Evolutionary conservation across 2,888 invertebrate genomes (phyloP), one percentile per base, ranked within the genome.

Genomic region (Oligia latruncula): DNA sequence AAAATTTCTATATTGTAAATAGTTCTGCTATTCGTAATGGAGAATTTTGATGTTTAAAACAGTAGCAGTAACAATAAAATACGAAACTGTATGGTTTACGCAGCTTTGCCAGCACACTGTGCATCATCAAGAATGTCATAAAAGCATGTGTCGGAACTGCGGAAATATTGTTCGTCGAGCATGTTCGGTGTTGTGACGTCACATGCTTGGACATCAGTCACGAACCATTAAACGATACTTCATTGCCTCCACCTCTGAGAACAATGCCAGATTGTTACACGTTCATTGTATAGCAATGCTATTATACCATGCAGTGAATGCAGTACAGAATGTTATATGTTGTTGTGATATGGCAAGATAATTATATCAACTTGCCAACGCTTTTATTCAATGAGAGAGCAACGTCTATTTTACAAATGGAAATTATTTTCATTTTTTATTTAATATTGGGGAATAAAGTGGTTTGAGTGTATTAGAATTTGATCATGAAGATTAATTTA

Each of bases 121-220:
- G 79, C 71, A 72, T 55, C 60, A 79, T 70, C 46, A 73, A 78
- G 62, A 71, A 71, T 67, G 72, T 64, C 67, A 72, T 81, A 43
- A 74, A 40, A 78, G 88, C 89, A 85, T 89, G 87, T 82, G 88
- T 88, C 87, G 77, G 72, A 64, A 64, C 60, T 78, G 79, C 75
- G 77, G 74, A 55, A 43, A 74, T 79, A 67, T 66, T 78, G 74
- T 82, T 66, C 80, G 77, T 78, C 79, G 60, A 84, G 90, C 89
- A 89, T 90, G 90, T 74, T 87, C 78, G 80, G 71, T 86, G 85
- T 90, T 87, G 89, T 90, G 85, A 82, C 85, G 88, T 87, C 81
- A 75, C 60, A 49, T 65, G 89, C 77, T 87, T 87, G 71, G 58
- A 83, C 71, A 79, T 79, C 73, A 46, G 73, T 80, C 80, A 84